These are phyloP conservation scores for Theonella swinhoei DNA, from an alignment of 37 sponge, comb jelly and placozoan genomes.

Conservation along the genomic window DNA sequence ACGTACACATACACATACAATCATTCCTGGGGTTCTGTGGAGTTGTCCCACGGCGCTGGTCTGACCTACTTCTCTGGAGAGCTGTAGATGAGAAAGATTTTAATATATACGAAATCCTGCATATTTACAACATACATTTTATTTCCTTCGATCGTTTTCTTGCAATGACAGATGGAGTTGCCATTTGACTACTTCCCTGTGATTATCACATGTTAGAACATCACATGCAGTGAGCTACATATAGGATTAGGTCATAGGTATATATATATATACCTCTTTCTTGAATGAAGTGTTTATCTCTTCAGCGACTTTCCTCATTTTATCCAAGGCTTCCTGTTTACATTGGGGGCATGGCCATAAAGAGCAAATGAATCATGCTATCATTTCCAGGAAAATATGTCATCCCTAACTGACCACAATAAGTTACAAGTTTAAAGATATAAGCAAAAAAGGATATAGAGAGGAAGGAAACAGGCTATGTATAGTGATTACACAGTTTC, in stretches of 20 bases:
- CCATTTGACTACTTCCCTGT: background rate
- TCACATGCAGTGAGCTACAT: background rate
- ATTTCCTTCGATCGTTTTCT: conserved; percentile 5
- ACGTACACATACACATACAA: too few species aligned
- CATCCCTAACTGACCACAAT: too few species aligned
- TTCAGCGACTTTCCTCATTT: conserved; percentile 37
- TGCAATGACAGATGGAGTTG: background rate
- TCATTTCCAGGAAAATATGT: too few species aligned
- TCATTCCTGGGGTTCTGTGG: too few species aligned
- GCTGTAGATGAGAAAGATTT: background rate
- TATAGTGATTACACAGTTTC: too few species aligned
- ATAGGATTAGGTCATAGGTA: too few species aligned
- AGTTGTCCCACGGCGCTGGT: background rate
- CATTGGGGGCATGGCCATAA: too few species aligned
- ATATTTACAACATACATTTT: background rate
- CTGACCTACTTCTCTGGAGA: background rate
- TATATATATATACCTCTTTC: conserved; percentile 16
- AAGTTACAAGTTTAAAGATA: too few species aligned
- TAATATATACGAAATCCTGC: too few species aligned
- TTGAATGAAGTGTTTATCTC: conserved; percentile 43
- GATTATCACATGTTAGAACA: background rate
- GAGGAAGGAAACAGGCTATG: too few species aligned
- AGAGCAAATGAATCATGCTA: too few species aligned
- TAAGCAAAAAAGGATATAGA: too few species aligned
- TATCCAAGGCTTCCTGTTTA: conserved; percentile 37